Base-by-base conservation (phyloP, 2,113 vertebrate species). In the Heterotis niloticus region DNA sequence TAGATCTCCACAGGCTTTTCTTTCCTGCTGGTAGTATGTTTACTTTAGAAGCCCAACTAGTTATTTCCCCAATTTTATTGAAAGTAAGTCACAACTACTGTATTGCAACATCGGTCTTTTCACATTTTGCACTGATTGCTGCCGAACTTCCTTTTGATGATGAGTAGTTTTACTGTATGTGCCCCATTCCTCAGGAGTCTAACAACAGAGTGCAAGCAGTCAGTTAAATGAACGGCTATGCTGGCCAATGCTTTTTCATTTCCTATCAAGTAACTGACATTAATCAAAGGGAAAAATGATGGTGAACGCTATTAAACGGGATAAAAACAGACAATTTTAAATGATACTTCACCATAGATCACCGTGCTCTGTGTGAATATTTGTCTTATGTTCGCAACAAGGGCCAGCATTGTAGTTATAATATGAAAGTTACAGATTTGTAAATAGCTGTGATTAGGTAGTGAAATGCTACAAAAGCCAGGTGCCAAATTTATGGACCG, bases 151-250 rank as follows among this genome's bases (percentile, higher is more conserved):
- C 54, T 44, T 44, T 1, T 29, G 51, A 68, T 68, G 24, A 18
- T 59, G 64, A 69, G n/a, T 69, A 51, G 26, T 69, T 78, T 69
- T 66, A 24, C 64, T 44, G n/a, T n/a, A 56, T 59, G 23, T 29
- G n/a, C 26, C 16, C 16, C 23, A 59, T 70, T 52, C 51, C 51
- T 57, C 76, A 69, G 24, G 65, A 54, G 34, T 24, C 16, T 65
- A 10, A 29, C 2, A 44, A 57, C 54, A 29, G 14, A 29, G 0
- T 44, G 29, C 10, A 18, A 56, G 17, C 59, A 10, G 24, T 69
- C n/a, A 57, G n/a, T 26, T 66, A 9, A 78, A 23, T 23, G 52
- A 16, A 67, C 28, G n/a, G 10, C 16, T 57, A 26, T 23, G 20
- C 28, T 70, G 34, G 34, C 34, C n/a, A n/a, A 44, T 44, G 34